Evolutionary conservation across 2,113 vertebrate species (phyloP), one percentile per base, ranked within the genome.

Genomic region (Charadrius vociferus): DNA sequence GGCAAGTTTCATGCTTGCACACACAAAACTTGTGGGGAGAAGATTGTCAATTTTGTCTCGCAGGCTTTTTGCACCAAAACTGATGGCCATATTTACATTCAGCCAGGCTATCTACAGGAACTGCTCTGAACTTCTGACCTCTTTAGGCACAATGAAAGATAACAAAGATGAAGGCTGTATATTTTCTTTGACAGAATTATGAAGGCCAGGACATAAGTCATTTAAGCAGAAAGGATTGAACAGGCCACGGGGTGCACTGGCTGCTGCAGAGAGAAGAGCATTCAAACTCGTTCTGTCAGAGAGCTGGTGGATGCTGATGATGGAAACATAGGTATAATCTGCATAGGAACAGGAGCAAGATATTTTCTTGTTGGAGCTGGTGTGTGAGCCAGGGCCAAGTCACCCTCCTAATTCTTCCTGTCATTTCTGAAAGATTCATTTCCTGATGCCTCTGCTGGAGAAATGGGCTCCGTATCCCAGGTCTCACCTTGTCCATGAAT

Each of bases 91-190:
- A 96, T 97, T 97, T 97, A 95, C 95, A 95, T 95, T 95, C 91
- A 93, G 89, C 58, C 81, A 82, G 91, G 88, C 95, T 93, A 92
- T 95, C 95, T 93, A 53, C 50, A 81, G 26, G 1, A 95, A 86
- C 91, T 91, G 96, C 89, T 91, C 89, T 96, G 94, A 97, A 97
- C 96, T 97, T 94, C 93, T 95, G 96, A 95, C 97, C 97, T 96
- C 86, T 95, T 97, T 97, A 96, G 96, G 95, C 94, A 97, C 93
- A 93, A 95, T 95, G 96, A 97, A 96, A 97, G 96, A 96, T 93
- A 97, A 95, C 93, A 95, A 95, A 97, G 95, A 97, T 96, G 93
- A 97, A 96, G 91, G 94, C 84, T 97, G 95, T 97, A 97, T 94
- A 93, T 97, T 97, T 95, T 95, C 84, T 95, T 88, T 96, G 94